Evolutionary conservation across 2,113 vertebrate genomes (phyloP).

Genomic region (Galeopterus variegatus): DNA sequence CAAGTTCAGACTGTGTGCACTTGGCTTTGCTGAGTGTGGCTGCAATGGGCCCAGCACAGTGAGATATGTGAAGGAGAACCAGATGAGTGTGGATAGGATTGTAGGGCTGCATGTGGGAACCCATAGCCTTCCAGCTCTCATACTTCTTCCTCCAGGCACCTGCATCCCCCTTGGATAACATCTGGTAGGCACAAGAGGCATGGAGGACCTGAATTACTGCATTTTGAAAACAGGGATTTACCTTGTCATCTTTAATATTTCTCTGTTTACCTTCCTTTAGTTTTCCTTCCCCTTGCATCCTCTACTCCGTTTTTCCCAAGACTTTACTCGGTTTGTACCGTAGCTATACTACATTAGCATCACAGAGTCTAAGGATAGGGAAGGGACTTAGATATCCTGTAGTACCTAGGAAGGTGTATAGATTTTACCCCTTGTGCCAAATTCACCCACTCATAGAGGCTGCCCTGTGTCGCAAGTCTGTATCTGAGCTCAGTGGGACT

Average conservation of each 20-base stretch:
- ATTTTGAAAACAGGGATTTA: constrained; percentile 10
- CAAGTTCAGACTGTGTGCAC: background rate
- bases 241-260: background rate
- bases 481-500: background rate
- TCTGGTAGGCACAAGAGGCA: background rate
- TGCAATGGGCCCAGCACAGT: background rate
- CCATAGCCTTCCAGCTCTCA: background rate
- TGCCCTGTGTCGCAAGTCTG: background rate
- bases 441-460: background rate
- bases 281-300: background rate
- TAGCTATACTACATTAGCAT: background rate
- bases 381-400: background rate
- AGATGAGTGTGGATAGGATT: background rate
- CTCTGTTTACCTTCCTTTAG: background rate
- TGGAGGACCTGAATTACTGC: background rate
- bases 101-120: background rate
- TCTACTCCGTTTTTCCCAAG: background rate
- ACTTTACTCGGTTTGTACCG: background rate
- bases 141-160: background rate
- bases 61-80: background rate
- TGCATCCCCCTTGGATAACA: background rate
- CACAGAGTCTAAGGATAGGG: background rate
- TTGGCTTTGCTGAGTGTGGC: background rate
- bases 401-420: background rate
- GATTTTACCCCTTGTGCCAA: constrained; percentile 24